These are phyloP conservation scores for Troides helena DNA, from an alignment of 2,888 invertebrate genomes.

Conservation along the genomic window DNA sequence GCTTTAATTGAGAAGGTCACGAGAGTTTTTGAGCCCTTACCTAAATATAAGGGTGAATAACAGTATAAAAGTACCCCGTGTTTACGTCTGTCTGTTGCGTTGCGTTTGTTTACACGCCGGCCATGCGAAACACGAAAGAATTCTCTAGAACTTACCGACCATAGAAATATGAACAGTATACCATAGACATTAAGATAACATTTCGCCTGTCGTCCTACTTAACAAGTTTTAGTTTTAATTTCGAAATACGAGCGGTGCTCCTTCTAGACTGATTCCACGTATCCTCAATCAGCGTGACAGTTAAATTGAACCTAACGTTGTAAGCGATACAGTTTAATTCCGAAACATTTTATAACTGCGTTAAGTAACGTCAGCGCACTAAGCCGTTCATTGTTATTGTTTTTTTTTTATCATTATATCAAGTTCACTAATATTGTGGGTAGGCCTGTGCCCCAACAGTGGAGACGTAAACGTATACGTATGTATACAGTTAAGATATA, in stretches of 20 bases:
- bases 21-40: too few species aligned
- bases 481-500: too few species aligned
- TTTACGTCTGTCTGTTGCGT: slow-evolving; percentile 54
- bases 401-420: too few species aligned
- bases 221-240: slow-evolving; percentile 33
- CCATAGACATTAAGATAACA: background rate
- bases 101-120: slow-evolving; percentile 58
- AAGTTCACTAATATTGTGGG: too few species aligned
- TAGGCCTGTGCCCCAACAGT: too few species aligned
- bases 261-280: slow-evolving; percentile 29
- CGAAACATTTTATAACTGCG: background rate
- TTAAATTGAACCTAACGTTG: slow-evolving; percentile 3
- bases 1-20: too few species aligned
- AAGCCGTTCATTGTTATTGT: background rate
- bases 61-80: slow-evolving; percentile 11
- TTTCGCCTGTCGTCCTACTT: slow-evolving; percentile 16
- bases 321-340: background rate
- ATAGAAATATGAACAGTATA: slow-evolving; percentile 30
- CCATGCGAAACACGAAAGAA: slow-evolving; percentile 43
- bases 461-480: too few species aligned
- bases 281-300: background rate
- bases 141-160: slow-evolving; percentile 44
- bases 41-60: too few species aligned
- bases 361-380: slow-evolving; percentile 20
- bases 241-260: slow-evolving; percentile 32